These are phyloP conservation scores for Graphium colonna DNA, from an alignment of 2,888 invertebrate species.

Conservation along the genomic window DNA sequence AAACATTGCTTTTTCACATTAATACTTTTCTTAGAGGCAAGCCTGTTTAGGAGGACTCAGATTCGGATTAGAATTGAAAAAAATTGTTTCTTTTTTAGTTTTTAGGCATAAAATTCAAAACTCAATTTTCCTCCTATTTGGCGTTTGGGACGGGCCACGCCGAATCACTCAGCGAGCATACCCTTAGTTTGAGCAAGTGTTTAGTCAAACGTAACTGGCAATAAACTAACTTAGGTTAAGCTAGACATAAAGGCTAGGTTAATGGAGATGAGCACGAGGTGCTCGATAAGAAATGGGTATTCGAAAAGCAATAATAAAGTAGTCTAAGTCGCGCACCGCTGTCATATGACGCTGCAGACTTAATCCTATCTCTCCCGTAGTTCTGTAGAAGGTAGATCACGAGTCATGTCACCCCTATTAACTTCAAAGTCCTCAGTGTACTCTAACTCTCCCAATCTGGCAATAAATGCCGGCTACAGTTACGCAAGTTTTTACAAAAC, in stretches of 20 bases:
- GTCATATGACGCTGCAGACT: slow-evolving; percentile 64
- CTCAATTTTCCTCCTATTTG: slow-evolving; percentile 8
- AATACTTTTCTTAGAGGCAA: too few species aligned
- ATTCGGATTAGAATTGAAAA: too few species aligned
- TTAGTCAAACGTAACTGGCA: slow-evolving; percentile 70
- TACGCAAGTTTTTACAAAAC: slow-evolving; percentile 21
- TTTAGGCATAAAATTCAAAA: too few species aligned
- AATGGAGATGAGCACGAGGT: slow-evolving; percentile 66
- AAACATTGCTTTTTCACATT: too few species aligned
- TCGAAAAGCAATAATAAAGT: slow-evolving; percentile 80
- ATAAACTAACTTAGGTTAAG: slow-evolving; percentile 69
- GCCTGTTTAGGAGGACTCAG: not conserved
- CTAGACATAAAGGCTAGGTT: slow-evolving; percentile 56
- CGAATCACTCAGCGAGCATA: slow-evolving; percentile 54
- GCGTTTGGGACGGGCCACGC: slow-evolving; percentile 48
- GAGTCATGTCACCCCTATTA: slow-evolving; percentile 24
- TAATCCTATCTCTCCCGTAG: slow-evolving; percentile 44
- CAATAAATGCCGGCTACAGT: slow-evolving; percentile 10
- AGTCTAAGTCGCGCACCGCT: slow-evolving; percentile 72
- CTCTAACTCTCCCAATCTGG: slow-evolving; percentile 7
- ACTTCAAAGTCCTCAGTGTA: not conserved
- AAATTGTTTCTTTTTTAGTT: too few species aligned
- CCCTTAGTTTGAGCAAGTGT: slow-evolving; percentile 68
- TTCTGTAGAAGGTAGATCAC: slow-evolving; percentile 45
- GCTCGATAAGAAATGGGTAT: slow-evolving; percentile 76